Conservation (phyloP, 2,888 invertebrate genomes). For the Archips crataeganus region DNA sequence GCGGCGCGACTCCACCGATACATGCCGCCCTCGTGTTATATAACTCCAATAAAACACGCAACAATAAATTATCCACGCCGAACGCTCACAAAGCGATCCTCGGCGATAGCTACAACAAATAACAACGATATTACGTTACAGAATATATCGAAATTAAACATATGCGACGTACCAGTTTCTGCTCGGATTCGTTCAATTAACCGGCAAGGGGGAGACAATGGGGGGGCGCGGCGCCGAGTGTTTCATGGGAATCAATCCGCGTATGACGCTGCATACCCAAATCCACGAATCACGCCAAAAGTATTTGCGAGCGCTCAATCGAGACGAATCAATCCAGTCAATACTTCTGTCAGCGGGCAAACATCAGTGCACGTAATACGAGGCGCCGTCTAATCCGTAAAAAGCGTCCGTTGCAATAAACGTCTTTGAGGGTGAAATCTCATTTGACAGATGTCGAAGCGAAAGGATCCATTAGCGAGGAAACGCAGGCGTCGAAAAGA, state of each 20-base stretch:
- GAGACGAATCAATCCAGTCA: background rate
- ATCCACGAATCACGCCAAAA: conserved; percentile 10
- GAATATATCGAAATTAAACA: conserved; percentile 38
- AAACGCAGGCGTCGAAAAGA: conserved; percentile 29
- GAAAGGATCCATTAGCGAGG: conserved; percentile 16
- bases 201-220: conserved; percentile 23
- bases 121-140: conserved; percentile 28
- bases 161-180: conserved; percentile 23
- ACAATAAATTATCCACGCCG: conserved; percentile 18
- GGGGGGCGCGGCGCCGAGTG: conserved; percentile 1
- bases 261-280: conserved; percentile 2
- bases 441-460: conserved; percentile 13
- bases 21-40: conserved; percentile 3
- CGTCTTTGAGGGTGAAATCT: conserved; percentile 7
- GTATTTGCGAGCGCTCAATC: background rate
- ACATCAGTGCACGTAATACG: background rate
- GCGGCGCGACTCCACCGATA: conserved; percentile 1
- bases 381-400: background rate
- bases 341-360: background rate
- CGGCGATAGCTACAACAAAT: conserved; percentile 19
- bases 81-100: conserved; percentile 22
- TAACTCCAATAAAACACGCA: conserved; percentile 14
- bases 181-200: conserved; percentile 31
- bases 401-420: conserved; percentile 9
- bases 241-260: conserved; percentile 8